These are phyloP conservation scores for Dasypolia templi DNA, from an alignment of 2,888 invertebrate genomes.

Conservation along the genomic window DNA sequence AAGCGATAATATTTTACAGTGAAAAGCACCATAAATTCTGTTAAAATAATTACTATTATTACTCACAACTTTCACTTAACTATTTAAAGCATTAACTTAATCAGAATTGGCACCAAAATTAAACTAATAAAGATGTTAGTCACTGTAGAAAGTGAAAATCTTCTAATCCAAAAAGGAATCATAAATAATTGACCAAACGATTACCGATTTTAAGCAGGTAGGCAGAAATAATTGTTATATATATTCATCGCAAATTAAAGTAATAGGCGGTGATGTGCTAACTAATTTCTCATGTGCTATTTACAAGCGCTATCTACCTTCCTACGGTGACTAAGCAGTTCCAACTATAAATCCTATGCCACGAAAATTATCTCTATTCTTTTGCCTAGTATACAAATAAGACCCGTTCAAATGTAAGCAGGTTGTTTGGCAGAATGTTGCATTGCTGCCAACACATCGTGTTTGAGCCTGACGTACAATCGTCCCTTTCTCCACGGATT, in stretches of 20 bases:
- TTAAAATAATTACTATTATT: constrained; percentile 78
- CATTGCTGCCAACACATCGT: constrained; percentile 96
- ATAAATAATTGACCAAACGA: constrained; percentile 30
- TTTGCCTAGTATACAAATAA: constrained; percentile 48
- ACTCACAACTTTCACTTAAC: constrained; percentile 86
- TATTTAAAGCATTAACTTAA: constrained; percentile 87
- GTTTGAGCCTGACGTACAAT: constrained; percentile 97
- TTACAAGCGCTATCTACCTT: constrained; percentile 43
- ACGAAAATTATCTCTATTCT: constrained; percentile 58
- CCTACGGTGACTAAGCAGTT: constrained; percentile 65
- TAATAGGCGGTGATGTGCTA: constrained; percentile 17
- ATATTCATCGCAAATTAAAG: constrained; percentile 25
- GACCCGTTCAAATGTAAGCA: constrained; percentile 89
- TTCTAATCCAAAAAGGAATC: constrained; percentile 1
- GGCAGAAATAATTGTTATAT: constrained; percentile 11
- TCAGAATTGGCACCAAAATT: constrained; percentile 87
- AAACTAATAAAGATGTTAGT: constrained; percentile 68
- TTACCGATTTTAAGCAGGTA: not conserved
- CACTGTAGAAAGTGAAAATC: constrained; percentile 53
- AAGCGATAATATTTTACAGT: constrained; percentile 68
- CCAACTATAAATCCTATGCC: constrained; percentile 66
- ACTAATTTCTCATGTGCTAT: constrained; percentile 25
- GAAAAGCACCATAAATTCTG: constrained; percentile 88
- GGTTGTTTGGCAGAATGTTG: constrained; percentile 96
- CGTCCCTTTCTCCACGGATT: constrained; percentile 99